These are phyloP conservation scores for Saccopteryx leptura DNA, from an alignment of 2,113 vertebrate species.

Conservation along the genomic window DNA sequence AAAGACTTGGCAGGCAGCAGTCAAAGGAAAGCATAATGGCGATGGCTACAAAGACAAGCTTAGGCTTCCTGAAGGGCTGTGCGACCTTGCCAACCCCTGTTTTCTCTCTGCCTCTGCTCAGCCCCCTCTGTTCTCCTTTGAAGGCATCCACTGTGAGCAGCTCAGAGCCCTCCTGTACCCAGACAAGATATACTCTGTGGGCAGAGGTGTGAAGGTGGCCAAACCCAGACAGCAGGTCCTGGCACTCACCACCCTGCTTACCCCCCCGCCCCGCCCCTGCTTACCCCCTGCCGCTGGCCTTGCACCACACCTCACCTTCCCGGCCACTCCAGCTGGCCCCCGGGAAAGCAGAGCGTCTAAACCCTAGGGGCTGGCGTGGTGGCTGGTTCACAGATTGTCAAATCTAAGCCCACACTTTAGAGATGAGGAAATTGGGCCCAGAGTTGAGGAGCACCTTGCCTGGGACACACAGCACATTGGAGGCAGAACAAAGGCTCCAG, in stretches of 20 bases:
- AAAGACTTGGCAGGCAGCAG: neutral
- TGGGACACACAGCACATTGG: neutral
- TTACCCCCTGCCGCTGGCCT: neutral
- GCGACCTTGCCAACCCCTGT: neutral
- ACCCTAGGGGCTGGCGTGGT: neutral
- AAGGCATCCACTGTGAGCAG: constrained; percentile 5
- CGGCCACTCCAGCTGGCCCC: neutral
- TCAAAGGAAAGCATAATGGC: neutral
- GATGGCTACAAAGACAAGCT: neutral
- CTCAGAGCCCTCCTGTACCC: neutral
- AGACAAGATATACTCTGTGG: neutral
- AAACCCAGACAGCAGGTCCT: neutral
- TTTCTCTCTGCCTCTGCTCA: neutral
- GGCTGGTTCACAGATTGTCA: neutral
- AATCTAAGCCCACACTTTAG: neutral
- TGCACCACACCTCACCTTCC: neutral
- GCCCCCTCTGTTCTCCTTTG: neutral
- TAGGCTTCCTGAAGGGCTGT: neutral
- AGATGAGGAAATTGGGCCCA: neutral
- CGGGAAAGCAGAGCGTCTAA: neutral
- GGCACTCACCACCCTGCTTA: neutral
- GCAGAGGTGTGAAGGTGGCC: neutral
- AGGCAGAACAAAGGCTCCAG: neutral
- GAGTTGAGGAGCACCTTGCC: neutral
- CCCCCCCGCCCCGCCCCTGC: neutral